Evolutionary conservation across 1,140 invertebrate genomes (phyloP), one percentile per base, ranked within the genome.

Genomic region (Semibalanus balanoides): DNA sequence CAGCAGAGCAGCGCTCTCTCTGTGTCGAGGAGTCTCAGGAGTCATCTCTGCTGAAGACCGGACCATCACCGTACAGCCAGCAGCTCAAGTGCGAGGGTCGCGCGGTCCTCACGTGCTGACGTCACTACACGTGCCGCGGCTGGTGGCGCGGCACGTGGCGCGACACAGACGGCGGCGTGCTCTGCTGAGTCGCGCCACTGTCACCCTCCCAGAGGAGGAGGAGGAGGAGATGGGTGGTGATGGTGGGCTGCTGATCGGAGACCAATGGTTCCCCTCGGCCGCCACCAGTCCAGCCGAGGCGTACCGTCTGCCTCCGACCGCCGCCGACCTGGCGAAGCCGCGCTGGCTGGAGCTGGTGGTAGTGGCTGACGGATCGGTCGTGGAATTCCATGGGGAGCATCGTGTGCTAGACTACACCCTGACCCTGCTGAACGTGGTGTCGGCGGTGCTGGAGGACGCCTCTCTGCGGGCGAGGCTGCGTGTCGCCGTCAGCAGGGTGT

Each of bases 381-480:
- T 64, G 1, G 51, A 11, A 7, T 64, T 64, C 51, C 51, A 64
- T 19, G 51, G 51, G 14, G 11, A 1, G 1, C 22, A 14, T 19
- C 11, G 22, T 19, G 51, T 64, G 51, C 51, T 64, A 19, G 51
- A 64, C 51, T 64, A 64, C 51, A 19, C 22, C 11, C 11, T 64
- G 51, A 64, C 51, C 7, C 11, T 64, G 51, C 51, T 64, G 11
- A 64, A 64, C 22, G 22, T 64, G 74, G 91, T 91, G 72, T 90
- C 88, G 82, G 87, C 89, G 40, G 89, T 91, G 78, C 91, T 90
- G 83, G 88, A 88, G 81, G 90, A 91, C 81, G 86, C 88, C 11
- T 89, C 89, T 0, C 83, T 91, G 74, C 87, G 87, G 76, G 87
- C 89, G 0, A 89, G 90, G 80, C 85, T 91, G 80, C 86, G 88